Conservation (phyloP, 1,140 invertebrate species). For the Lepidostoma basale region DNA sequence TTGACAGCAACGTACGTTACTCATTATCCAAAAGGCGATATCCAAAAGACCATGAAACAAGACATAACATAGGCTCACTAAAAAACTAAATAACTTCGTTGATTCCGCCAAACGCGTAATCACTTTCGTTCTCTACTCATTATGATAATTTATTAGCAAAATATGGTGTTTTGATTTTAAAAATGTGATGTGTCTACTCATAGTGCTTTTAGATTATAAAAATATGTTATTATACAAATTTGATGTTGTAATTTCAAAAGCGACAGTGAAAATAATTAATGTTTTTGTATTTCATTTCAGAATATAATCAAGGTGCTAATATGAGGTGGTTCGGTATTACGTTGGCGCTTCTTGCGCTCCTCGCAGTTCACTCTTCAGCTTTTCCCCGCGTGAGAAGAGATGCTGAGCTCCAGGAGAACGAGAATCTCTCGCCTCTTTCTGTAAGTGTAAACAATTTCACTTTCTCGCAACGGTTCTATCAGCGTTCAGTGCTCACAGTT, state of each 20-base stretch:
- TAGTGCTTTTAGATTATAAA: neutral
- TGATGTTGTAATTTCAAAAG: neutral
- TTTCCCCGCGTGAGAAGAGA: conserved; percentile 39
- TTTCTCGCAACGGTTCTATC: too few species aligned
- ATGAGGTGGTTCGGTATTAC: conserved; percentile 38
- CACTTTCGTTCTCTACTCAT: conserved; percentile 19
- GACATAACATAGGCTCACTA: neutral
- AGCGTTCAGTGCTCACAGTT: too few species aligned
- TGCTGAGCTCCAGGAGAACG: conserved; percentile 34
- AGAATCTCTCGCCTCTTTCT: conserved; percentile 34
- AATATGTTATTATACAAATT: neutral
- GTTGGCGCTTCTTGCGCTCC: conserved; percentile 26
- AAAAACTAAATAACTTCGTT: neutral
- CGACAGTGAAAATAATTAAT: conserved; percentile 5
- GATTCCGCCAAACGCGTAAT: neutral
- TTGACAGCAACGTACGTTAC: conserved; percentile 28
- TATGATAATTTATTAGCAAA: conserved; percentile 1
- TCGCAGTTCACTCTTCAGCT: conserved; percentile 24
- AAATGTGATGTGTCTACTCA: neutral
- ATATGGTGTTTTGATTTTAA: conserved; percentile 1
- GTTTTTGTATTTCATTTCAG: conserved; percentile 35
- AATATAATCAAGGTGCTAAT: conserved; percentile 25
- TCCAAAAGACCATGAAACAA: neutral
- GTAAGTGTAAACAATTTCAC: conserved; percentile 31
- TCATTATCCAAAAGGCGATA: conserved; percentile 13